Conservation (phyloP, 2,113 vertebrate genomes). For the Lipotes vexillifer region DNA sequence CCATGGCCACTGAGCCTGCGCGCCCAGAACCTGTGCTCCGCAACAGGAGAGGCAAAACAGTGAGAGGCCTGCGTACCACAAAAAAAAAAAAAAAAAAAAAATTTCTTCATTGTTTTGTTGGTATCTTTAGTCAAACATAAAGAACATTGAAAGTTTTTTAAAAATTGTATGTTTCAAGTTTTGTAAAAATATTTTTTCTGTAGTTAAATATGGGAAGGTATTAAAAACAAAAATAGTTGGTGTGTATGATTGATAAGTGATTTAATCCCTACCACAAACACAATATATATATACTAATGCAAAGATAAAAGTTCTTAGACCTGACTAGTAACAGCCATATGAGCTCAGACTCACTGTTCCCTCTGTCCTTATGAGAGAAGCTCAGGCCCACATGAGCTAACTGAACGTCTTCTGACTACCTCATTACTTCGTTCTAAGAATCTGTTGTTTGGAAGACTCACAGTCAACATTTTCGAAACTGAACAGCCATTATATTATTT, state of each 20-base stretch:
- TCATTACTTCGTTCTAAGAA: neutral
- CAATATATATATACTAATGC: neutral
- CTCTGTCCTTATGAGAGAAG: neutral
- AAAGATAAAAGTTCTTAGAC: neutral
- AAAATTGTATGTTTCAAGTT: neutral
- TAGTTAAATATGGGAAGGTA: neutral
- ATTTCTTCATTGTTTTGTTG: neutral
- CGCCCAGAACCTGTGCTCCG: too few species aligned
- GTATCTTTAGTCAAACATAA: neutral
- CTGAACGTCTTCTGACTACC: neutral
- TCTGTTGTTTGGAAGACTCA: neutral
- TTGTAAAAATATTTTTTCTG: slow-evolving; percentile 4
- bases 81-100: neutral
- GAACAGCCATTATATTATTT: neutral
- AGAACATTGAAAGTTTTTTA: neutral
- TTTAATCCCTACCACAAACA: neutral
- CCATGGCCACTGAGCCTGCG: too few species aligned
- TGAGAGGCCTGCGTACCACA: too few species aligned
- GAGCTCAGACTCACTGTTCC: neutral
- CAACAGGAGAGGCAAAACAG: too few species aligned
- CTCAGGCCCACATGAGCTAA: neutral
- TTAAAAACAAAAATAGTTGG: slow-evolving; percentile 11
- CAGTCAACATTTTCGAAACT: neutral
- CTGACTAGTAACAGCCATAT: neutral
- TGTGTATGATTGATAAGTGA: neutral